Evolutionary conservation across 1,140 invertebrate genomes (phyloP).

Genomic region (Trachelipus rathkii): DNA sequence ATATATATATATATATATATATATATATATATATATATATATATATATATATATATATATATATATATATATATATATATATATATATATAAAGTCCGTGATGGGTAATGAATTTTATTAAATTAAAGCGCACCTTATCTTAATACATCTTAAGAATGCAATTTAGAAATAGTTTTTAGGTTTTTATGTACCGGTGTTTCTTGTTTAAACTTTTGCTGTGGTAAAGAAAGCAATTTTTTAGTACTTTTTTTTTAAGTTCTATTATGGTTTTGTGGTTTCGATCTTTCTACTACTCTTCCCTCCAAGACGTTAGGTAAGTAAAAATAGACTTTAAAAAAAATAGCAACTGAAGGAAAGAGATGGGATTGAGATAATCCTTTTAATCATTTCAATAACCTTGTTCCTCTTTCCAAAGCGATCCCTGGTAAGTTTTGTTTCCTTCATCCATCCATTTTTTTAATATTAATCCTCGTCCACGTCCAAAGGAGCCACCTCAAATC

Average conservation of each 20-base stretch:
- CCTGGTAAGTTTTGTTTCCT: background rate
- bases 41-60: slow-evolving; percentile 11
- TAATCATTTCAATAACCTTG: background rate
- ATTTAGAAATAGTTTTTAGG: background rate
- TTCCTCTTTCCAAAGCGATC: background rate
- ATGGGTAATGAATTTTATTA: background rate
- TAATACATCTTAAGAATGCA: background rate
- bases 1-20: slow-evolving; percentile 11
- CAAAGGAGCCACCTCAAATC: background rate
- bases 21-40: slow-evolving; percentile 13
- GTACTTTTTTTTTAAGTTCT: background rate
- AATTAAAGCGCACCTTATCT: background rate
- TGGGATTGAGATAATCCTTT: slow-evolving; percentile 7
- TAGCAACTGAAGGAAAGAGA: background rate
- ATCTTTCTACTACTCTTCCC: background rate
- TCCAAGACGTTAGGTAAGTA: background rate
- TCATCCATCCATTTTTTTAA: background rate
- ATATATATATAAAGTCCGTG: background rate
- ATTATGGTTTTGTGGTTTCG: slow-evolving; percentile 2
- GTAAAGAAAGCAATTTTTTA: background rate
- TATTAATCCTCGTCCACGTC: background rate
- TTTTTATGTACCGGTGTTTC: slow-evolving; percentile 10
- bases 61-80: slow-evolving; percentile 15
- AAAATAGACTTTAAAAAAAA: background rate
- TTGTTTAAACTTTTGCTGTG: slow-evolving; percentile 13